Evolutionary conservation across 2,888 invertebrate genomes (phyloP).

Genomic region (Diadegma fenestrale): DNA sequence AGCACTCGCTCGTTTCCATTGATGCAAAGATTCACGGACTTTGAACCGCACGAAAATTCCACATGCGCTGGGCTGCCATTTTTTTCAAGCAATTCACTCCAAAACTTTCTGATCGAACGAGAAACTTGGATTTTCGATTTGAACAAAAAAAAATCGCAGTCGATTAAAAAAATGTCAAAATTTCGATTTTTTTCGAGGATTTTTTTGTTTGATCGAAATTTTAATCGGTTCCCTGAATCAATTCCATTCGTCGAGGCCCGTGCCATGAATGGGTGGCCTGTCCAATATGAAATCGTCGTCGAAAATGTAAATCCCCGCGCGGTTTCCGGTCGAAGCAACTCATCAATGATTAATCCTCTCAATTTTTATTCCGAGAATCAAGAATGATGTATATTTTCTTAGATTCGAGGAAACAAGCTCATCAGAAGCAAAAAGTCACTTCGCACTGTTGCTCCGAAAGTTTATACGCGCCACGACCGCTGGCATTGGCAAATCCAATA

Average conservation of each 20-base stretch:
- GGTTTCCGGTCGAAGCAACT: conserved; percentile 17
- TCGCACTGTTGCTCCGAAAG: conserved; percentile 8
- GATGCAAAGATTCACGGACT: conserved; percentile 57
- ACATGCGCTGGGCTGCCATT: not conserved
- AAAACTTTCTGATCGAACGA: not conserved
- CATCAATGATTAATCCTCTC: conserved; percentile 41
- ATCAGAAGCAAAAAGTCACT: conserved; percentile 27
- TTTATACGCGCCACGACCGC: conserved; percentile 8
- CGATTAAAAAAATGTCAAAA: not conserved
- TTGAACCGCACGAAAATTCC: conserved; percentile 21
- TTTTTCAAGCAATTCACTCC: not conserved
- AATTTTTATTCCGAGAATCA: conserved; percentile 21
- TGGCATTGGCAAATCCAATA: conserved; percentile 25
- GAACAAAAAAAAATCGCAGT: not conserved
- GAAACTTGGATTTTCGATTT: not conserved
- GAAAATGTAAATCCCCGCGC: not conserved
- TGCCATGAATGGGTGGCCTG: too few species aligned
- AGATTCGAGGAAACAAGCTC: conserved; percentile 54
- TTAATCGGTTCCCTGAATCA: too few species aligned
- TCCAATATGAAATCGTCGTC: not conserved
- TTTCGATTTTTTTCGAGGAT: too few species aligned
- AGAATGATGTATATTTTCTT: conserved; percentile 6
- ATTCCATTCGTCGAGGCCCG: not conserved
- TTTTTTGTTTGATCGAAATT: too few species aligned
- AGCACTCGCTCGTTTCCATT: conserved; percentile 74